Evolutionary conservation across 2,888 invertebrate species (phyloP).

Genomic region (Leucophora obtusa): DNA sequence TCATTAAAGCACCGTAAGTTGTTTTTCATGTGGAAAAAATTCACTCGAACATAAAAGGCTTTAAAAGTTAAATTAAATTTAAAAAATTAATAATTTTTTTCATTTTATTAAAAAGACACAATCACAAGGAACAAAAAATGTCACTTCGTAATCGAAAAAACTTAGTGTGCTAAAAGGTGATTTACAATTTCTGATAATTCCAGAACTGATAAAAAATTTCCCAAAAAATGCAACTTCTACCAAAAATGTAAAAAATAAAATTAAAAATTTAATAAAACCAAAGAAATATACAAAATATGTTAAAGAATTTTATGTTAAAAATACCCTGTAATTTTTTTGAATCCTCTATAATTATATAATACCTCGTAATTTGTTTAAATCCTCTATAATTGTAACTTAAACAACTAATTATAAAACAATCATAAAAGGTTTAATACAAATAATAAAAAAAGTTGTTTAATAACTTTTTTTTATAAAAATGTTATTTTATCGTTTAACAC

Average conservation of each 20-base stretch:
- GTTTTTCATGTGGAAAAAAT: no score
- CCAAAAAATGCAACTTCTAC: background rate
- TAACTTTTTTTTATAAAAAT: slow-evolving; percentile 18
- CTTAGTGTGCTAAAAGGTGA: no score
- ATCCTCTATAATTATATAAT: no score
- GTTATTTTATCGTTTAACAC: slow-evolving; percentile 24
- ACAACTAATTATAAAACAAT: slow-evolving; percentile 26
- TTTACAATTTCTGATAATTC: no score
- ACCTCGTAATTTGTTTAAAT: background rate
- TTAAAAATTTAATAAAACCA: background rate
- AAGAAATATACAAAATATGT: background rate
- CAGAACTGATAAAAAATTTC: background rate
- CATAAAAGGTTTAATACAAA: background rate
- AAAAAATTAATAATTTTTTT: no score
- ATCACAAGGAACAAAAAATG: no score
- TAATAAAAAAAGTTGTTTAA: background rate
- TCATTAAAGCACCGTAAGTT: no score
- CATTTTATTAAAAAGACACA: no score
- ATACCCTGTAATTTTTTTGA: no score
- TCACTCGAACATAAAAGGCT: no score
- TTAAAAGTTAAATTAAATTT: no score
- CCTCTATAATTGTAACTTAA: slow-evolving; percentile 10
- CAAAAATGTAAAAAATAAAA: background rate
- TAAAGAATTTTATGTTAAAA: background rate
- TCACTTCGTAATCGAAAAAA: no score